Conservation (phyloP, 2,797 vertebrate species). For the Eospalax fontanierii region DNA sequence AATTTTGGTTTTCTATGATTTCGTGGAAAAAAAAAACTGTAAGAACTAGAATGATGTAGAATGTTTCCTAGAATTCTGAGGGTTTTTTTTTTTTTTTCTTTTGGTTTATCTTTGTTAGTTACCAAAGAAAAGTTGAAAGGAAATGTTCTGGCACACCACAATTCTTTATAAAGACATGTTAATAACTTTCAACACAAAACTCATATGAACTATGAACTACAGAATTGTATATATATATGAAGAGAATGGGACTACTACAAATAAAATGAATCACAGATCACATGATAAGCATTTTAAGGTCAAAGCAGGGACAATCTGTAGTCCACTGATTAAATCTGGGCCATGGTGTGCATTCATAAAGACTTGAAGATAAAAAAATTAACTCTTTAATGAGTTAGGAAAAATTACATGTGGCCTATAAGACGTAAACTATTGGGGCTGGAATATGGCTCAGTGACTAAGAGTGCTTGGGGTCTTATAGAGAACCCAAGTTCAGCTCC, state of each 20-base stretch:
- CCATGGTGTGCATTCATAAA: not conserved
- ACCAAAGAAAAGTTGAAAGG: not conserved
- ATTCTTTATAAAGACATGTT: constrained; percentile 1
- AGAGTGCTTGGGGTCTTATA: not conserved
- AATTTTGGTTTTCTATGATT: constrained; percentile 2
- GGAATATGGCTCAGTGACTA: not conserved
- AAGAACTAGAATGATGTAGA: not conserved
- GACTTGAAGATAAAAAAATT: not conserved
- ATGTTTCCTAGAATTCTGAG: not conserved
- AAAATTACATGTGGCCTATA: not conserved
- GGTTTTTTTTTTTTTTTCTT: not conserved
- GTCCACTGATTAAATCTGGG: not conserved
- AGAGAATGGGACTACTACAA: not conserved
- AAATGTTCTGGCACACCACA: not conserved
- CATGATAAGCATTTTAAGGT: constrained; percentile 62
- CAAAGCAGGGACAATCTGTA: not conserved
- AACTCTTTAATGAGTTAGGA: not conserved
- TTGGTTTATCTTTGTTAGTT: constrained; percentile 2
- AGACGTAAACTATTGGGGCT: constrained; percentile 10
- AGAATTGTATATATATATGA: not conserved
- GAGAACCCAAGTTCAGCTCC: not conserved
- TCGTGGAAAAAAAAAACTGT: constrained; percentile 1
- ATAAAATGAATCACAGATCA: constrained; percentile 70
- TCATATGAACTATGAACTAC: not conserved
- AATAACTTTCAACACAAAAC: constrained; percentile 14